phyloP scores from a whole-genome alignment of 2,797 vertebrate species.

The Limnodromus scolopaceus region DNA sequence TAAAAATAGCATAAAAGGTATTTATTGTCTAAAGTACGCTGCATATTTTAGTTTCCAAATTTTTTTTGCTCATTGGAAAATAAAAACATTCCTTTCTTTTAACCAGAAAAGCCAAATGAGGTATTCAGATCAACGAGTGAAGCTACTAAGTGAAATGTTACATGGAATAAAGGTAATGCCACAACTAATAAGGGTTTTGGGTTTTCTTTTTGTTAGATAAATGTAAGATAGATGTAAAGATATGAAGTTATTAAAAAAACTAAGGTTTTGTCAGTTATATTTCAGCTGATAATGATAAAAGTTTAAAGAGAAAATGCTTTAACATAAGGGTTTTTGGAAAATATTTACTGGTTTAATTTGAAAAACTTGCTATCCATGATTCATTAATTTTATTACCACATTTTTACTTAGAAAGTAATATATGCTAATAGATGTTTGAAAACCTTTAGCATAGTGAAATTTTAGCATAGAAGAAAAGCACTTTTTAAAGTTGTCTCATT shows the following conservation, averaged over 20 bases:
- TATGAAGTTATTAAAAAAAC: neutral
- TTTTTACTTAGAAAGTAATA: neutral
- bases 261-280: neutral
- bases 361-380: neutral
- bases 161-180: constrained; percentile 76
- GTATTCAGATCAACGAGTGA: constrained; percentile 68
- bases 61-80: neutral
- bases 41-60: neutral
- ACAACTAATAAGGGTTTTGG: neutral
- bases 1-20: neutral
- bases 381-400: neutral
- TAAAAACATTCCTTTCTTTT: neutral
- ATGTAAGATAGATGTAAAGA: neutral
- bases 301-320: neutral
- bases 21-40: neutral
- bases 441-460: neutral
- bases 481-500: neutral
- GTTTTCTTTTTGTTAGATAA: neutral
- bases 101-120: constrained; percentile 70
- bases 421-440: neutral
- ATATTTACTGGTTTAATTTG: neutral
- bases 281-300: neutral
- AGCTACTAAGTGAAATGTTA: constrained; percentile 76
- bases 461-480: neutral
- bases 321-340: neutral